Base-by-base conservation (phyloP, 1,140 invertebrate genomes). In the Papilio machaon region DNA sequence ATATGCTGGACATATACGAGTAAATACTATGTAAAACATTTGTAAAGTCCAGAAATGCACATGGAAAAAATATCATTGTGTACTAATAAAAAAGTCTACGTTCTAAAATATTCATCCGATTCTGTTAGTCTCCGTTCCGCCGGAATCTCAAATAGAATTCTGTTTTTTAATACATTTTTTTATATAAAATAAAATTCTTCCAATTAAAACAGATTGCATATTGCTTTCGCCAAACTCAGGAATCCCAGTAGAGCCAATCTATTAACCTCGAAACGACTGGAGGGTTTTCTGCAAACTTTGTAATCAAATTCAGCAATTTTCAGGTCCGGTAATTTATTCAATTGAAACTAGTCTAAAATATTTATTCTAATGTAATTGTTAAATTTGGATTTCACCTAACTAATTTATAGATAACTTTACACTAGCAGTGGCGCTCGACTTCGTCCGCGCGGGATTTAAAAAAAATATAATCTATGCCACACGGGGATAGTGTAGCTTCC, bases 131-230 rank as follows among this genome's bases (percentile, higher is more conserved):
- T 11, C 10, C 23, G 23, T 64, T 30, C 10, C 19, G 23, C 64
- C 64, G 64, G 30, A 70, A 35, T 70, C 30, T 70, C 64, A 30
- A 70, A 70, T 35, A 70, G 64, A 70, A 70, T 70, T 35, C 64
- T 70, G 64, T 70, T 35, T 15, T 70, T 10, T 70, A 38, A 38
- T 38, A 70, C 13, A 35, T 70, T 70, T 35, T 35, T 67, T 70
- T 70, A 30, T 30, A 10, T 9, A 70, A 70, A 70, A 70, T 35
- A 35, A 70, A 70, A 70, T 23, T 70, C 5, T 8, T 4, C 64
- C 64, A 70, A 70, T 70, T 70, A 70, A 70, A 70, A 70, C 64
- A 70, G 64, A 70, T 70, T 70, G 64, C 64, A 70, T 70, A 70
- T 70, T 70, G 64, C 64, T 35, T 70, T 70, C 35, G 23, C 64